These are phyloP conservation scores for Byasa hedistus DNA, from an alignment of 2,888 invertebrate genomes.

Conservation along the genomic window DNA sequence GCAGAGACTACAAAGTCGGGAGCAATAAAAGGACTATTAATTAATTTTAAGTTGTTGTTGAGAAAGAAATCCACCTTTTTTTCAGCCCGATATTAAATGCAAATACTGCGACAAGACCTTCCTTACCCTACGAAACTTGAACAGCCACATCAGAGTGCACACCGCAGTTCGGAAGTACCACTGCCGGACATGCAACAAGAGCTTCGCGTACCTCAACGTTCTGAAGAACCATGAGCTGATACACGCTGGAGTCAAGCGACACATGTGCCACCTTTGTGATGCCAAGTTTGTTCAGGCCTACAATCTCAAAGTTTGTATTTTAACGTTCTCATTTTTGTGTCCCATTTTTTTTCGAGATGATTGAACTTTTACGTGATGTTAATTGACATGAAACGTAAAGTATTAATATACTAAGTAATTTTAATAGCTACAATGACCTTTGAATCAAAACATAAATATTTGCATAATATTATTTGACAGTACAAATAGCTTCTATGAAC, in stretches of 20 bases:
- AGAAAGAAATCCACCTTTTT: conserved; percentile 15
- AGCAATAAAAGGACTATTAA: too few species aligned
- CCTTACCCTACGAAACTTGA: conserved; percentile 80
- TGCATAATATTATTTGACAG: too few species aligned
- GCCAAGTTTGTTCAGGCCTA: conserved; percentile 72
- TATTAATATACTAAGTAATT: too few species aligned
- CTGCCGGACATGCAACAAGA: conserved; percentile 81
- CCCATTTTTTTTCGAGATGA: too few species aligned
- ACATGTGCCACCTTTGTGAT: conserved; percentile 85
- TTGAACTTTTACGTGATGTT: too few species aligned
- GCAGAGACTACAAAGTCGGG: too few species aligned
- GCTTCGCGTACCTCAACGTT: conserved; percentile 83
- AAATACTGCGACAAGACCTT: conserved; percentile 68
- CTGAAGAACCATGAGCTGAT: conserved; percentile 86
- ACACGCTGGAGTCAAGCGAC: conserved; percentile 84
- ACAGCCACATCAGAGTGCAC: conserved; percentile 81
- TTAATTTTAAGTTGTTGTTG: too few species aligned
- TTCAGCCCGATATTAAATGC: conserved; percentile 75
- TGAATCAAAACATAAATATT: too few species aligned
- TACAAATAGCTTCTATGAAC: too few species aligned
- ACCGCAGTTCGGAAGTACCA: conserved; percentile 81
- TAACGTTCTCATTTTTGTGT: not conserved
- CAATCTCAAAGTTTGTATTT: conserved; percentile 63
- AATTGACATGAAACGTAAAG: too few species aligned
- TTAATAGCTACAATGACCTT: too few species aligned